Evolutionary conservation across 2,113 vertebrate genomes (phyloP).

Genomic region (Chitala chitala): DNA sequence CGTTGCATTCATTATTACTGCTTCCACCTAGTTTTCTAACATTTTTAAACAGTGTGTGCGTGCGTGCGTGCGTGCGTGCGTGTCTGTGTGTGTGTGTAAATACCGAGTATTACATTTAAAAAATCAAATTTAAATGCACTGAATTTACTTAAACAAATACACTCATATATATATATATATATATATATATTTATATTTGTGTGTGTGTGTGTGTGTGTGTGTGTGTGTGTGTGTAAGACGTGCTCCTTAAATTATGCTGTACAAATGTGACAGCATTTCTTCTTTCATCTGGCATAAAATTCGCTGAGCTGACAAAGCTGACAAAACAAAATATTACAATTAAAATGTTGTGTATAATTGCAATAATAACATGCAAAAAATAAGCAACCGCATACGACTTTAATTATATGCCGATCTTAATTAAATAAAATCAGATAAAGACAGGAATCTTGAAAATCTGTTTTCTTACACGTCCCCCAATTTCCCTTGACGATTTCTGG

Average conservation of each 20-base stretch:
- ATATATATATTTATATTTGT: too few relatives aligned
- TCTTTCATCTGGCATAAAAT: neutral
- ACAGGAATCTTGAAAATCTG: conserved; percentile 21
- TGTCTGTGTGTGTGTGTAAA: too few relatives aligned
- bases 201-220: too few relatives aligned
- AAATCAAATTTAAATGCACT: too few relatives aligned
- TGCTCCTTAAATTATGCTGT: neutral
- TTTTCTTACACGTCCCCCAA: conserved; percentile 38
- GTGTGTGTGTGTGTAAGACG: too few relatives aligned
- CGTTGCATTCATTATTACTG: too few relatives aligned
- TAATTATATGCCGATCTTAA: neutral
- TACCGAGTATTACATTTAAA: too few relatives aligned
- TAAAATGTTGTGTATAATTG: neutral
- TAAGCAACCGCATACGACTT: neutral
- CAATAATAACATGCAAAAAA: neutral
- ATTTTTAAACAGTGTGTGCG: too few relatives aligned
- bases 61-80: too few relatives aligned
- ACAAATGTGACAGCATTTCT: neutral
- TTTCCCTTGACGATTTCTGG: conserved; percentile 31
- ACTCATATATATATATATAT: too few relatives aligned
- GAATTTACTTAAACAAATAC: too few relatives aligned
- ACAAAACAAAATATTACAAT: conserved; percentile 2
- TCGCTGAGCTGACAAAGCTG: neutral
- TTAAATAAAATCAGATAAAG: neutral
- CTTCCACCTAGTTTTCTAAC: too few relatives aligned